Evolutionary conservation across 1,140 invertebrate species (phyloP).

Genomic region (Marisa cornuarietis): DNA sequence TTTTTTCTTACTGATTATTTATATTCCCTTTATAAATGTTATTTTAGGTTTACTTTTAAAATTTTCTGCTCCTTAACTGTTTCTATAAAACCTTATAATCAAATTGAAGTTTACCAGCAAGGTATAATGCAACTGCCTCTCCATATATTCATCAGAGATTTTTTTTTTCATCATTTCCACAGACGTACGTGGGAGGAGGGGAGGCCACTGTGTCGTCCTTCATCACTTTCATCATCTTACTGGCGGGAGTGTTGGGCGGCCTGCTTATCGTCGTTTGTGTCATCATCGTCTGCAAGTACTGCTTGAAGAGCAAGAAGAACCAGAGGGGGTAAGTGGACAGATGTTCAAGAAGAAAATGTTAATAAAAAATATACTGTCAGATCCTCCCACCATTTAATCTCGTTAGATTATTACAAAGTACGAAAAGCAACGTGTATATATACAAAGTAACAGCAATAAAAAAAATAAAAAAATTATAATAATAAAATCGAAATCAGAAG

Average conservation of each 20-base stretch:
- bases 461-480: too few species aligned
- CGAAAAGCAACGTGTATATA: neutral
- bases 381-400: too few species aligned
- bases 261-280: conserved; percentile 64
- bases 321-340: conserved; percentile 47
- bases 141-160: too few species aligned
- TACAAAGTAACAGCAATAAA: neutral
- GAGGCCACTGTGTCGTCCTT: conserved; percentile 48
- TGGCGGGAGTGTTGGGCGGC: conserved; percentile 66
- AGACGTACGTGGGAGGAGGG: conserved; percentile 24
- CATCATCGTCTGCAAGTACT: conserved; percentile 66
- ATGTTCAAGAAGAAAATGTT: neutral
- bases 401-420: neutral
- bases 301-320: conserved; percentile 57
- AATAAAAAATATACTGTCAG: too few species aligned
- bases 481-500: neutral
- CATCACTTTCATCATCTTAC: conserved; percentile 64
- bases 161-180: neutral
- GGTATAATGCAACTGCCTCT: too few species aligned
- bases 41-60: too few species aligned
- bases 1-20: too few species aligned
- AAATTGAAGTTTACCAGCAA: too few species aligned
- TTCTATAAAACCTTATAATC: too few species aligned
- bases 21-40: too few species aligned
- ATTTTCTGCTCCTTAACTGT: too few species aligned